Evolutionary conservation across 2,113 vertebrate genomes (phyloP).

Genomic region (Mungos mungo): DNA sequence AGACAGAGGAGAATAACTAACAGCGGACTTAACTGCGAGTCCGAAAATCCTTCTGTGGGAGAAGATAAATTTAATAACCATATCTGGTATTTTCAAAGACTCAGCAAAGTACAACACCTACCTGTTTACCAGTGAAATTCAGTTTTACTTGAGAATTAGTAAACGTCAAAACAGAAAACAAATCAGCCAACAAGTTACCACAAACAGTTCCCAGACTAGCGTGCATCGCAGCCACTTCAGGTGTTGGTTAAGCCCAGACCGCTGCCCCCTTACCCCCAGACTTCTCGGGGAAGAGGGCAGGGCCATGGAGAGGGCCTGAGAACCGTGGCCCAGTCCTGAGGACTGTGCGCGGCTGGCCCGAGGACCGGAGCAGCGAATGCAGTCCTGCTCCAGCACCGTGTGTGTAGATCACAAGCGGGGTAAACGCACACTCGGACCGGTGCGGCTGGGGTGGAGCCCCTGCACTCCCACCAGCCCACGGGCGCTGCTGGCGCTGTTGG

Average conservation of each 20-base stretch:
- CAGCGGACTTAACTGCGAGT: neutral
- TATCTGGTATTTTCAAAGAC: neutral
- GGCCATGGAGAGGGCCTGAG: neutral
- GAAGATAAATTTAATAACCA: neutral
- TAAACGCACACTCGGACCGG: neutral
- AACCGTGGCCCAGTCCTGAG: neutral
- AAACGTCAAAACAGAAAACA: neutral
- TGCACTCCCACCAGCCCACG: no score
- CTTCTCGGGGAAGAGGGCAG: neutral
- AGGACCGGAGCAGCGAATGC: accelerated
- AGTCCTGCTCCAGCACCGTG: neutral
- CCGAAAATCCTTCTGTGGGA: neutral
- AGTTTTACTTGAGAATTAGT: neutral
- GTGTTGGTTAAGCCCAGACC: neutral
- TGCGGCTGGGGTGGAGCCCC: no score
- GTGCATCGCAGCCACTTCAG: neutral
- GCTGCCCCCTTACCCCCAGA: neutral
- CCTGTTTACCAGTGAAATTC: neutral
- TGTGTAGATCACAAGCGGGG: neutral
- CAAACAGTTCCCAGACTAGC: neutral
- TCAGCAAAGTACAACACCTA: neutral
- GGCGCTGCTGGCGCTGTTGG: neutral
- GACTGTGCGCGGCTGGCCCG: neutral
- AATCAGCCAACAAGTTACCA: neutral
- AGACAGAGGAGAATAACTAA: neutral